These are phyloP conservation scores for Brachionus angularis DNA, from an alignment of 1,140 invertebrate species.

Conservation along the genomic window DNA sequence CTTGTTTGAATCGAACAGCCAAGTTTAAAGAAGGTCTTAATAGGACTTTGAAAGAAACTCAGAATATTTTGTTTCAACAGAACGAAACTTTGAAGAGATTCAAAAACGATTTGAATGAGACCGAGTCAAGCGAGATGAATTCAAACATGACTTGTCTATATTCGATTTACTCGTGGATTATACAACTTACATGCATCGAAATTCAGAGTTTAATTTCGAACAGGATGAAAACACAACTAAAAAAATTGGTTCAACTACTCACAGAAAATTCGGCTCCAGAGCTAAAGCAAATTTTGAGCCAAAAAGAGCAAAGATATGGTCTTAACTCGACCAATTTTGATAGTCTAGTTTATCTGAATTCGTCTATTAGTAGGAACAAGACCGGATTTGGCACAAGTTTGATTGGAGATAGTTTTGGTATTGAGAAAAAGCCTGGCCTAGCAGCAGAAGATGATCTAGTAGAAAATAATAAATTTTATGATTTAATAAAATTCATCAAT, in stretches of 20 bases:
- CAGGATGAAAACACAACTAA: constrained; percentile 13
- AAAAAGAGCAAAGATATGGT: background rate
- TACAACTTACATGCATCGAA: constrained; percentile 33
- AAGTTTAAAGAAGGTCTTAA: too few species aligned
- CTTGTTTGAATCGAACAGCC: background rate
- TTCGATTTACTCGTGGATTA: constrained; percentile 3
- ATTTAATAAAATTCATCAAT: background rate
- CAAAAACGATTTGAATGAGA: background rate
- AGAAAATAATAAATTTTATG: background rate
- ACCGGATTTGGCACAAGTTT: too few species aligned
- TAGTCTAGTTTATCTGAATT: background rate
- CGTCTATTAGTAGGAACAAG: too few species aligned
- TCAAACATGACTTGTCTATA: background rate
- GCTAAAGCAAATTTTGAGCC: background rate
- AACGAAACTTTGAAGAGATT: background rate
- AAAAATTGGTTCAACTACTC: constrained; percentile 6
- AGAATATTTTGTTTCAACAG: too few species aligned
- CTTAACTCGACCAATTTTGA: background rate
- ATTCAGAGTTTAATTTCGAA: background rate
- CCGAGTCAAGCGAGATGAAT: background rate
- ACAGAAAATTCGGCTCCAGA: background rate
- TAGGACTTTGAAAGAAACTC: too few species aligned
- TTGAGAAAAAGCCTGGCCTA: too few species aligned
- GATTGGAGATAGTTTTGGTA: too few species aligned
- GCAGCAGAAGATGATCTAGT: too few species aligned